These are phyloP conservation scores for Heliocidaris tuberculata DNA, from an alignment of 35 echinoderm and acorn worm genomes.

Conservation along the genomic window DNA sequence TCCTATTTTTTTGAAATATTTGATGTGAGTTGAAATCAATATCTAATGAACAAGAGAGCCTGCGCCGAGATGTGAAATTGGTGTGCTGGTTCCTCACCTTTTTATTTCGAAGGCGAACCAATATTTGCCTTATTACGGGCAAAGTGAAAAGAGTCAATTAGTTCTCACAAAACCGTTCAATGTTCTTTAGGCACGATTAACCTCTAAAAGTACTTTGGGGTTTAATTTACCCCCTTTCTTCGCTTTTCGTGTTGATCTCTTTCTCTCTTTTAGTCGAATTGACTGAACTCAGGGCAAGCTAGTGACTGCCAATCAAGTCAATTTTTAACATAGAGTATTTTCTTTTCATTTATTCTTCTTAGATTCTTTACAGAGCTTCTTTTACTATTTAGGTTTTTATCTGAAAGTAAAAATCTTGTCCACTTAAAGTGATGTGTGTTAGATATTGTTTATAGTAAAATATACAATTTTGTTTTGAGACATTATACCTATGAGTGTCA, in stretches of 20 bases:
- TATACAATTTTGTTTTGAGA: too few relatives aligned
- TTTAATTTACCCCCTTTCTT: slow-evolving; percentile 11
- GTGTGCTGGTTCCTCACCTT: neutral
- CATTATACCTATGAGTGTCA: too few relatives aligned
- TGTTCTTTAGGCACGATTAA: slow-evolving; percentile 11
- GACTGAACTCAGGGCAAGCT: neutral
- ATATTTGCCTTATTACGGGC: slow-evolving; percentile 16
- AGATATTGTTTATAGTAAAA: too few relatives aligned
- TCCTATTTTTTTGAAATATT: neutral
- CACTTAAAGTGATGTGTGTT: too few relatives aligned
- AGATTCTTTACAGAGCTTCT: neutral
- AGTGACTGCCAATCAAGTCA: neutral
- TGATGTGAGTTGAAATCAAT: slow-evolving; percentile 11
- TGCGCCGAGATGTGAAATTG: neutral
- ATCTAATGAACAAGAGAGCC: neutral
- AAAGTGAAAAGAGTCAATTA: slow-evolving; percentile 12
- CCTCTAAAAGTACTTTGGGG: neutral
- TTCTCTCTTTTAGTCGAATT: neutral
- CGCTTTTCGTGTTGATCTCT: neutral
- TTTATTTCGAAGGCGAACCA: neutral
- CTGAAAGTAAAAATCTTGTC: neutral
- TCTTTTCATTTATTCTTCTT: neutral
- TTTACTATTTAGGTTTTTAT: neutral
- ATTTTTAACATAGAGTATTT: neutral
- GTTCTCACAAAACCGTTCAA: neutral